These are phyloP conservation scores for Pampus argenteus DNA, from an alignment of 2,797 vertebrate species.

Conservation along the genomic window DNA sequence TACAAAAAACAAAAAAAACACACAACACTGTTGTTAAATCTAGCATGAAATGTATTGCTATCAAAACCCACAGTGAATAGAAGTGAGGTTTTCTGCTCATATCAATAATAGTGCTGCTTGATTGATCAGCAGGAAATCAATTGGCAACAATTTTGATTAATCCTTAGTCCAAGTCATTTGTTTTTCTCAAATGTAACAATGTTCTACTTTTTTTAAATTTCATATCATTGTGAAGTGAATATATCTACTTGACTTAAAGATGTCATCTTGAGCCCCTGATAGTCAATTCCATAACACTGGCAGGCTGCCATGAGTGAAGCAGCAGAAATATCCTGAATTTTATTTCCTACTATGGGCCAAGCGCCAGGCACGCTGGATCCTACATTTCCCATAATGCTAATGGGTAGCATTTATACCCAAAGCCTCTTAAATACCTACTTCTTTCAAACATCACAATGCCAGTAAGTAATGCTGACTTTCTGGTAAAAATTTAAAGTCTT, in stretches of 20 bases:
- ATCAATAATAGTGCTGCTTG: not conserved
- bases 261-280: too few relatives aligned
- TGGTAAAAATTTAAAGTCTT: not conserved
- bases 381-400: conserved; percentile 10
- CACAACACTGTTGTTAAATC: not conserved
- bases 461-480: not conserved
- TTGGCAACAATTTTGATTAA: too few relatives aligned
- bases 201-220: not conserved
- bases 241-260: too few relatives aligned
- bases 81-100: not conserved
- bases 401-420: not conserved
- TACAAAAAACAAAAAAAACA: not conserved
- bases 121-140: not conserved
- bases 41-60: not conserved
- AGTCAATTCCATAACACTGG: not conserved
- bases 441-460: not conserved
- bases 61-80: not conserved
- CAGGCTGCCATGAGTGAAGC: not conserved
- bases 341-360: not conserved
- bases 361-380: not conserved
- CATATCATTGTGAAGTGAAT: not conserved
- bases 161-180: not conserved
- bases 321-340: not conserved
- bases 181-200: not conserved
- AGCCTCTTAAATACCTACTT: not conserved